Evolutionary conservation across 2,113 vertebrate species (phyloP).

Genomic region (Gopherus flavomarginatus): DNA sequence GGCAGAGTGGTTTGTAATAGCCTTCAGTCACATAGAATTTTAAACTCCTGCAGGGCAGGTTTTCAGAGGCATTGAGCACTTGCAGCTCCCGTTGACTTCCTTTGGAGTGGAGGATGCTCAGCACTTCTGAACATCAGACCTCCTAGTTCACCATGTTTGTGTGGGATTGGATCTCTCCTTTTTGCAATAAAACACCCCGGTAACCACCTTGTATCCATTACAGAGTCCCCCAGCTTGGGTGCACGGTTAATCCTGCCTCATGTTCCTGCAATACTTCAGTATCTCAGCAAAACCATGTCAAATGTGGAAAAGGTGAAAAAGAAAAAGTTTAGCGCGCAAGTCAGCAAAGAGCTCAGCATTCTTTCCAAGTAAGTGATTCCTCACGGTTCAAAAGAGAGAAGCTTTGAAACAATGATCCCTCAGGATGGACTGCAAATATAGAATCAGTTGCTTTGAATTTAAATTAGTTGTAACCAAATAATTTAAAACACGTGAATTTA

Average conservation of each 20-base stretch:
- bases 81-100: not conserved
- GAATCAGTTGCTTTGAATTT: fast-evolving
- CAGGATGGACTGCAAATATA: not conserved
- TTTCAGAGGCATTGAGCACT: not conserved
- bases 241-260: constrained; percentile 89
- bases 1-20: not conserved
- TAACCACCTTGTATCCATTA: constrained; percentile 28
- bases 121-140: not conserved
- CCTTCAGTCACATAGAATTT: fast-evolving
- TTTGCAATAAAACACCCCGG: not conserved
- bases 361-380: constrained; percentile 91
- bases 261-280: constrained; percentile 88
- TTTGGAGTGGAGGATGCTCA: not conserved
- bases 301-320: constrained; percentile 88
- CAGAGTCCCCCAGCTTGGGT: constrained; percentile 86
- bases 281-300: constrained; percentile 88
- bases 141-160: not conserved
- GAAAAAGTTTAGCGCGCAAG: constrained; percentile 89
- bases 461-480: not conserved
- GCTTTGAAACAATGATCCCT: not conserved
- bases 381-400: not conserved
- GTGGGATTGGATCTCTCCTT: not conserved
- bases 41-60: not conserved
- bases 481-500: not conserved
- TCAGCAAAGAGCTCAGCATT: constrained; percentile 95